Evolutionary conservation across 2,113 vertebrate species (phyloP), one percentile per base, ranked within the genome.

Genomic region (Chamaea fasciata): DNA sequence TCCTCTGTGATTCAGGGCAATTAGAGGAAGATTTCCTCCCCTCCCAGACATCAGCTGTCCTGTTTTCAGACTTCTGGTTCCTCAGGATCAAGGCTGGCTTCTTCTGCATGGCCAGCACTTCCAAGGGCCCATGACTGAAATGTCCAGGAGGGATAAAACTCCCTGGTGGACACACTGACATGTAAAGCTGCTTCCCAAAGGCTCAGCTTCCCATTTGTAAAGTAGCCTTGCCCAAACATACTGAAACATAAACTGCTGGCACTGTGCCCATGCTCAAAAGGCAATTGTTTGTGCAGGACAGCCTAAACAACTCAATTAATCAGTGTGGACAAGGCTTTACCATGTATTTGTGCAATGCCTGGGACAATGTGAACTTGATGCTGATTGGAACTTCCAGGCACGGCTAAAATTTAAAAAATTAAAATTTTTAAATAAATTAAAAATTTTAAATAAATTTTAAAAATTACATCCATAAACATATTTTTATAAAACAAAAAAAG

Each of bases 251-350:
- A 80, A 62, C 67, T 39, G 62, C 74, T 95, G 82, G 74, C 78
- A n/a, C 50, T 14, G 46, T 0, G 17, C 63, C 70, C 75, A 8
- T 2, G 47, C 53, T 74, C 11, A 33, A 39, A 57, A 63, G 46
- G 65, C 7, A 10, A 18, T 90, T 90, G 63, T 83, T 76, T 78
- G 41, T 37, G 65, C 37, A 60, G 62, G 44, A 31, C 44, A 89
- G 80, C 73, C 44, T 15, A 46, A 95, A 89, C 57, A 84, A 64
- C 68, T 35, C 74, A 62, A 42, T 91, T 89, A 81, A 71, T 90
- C 87, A 92, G 4, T 4, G 44, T n/a, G 74, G 57, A 92, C 60
- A 89, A 92, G 46, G 57, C 67, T 94, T 65, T 79, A 39, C 53
- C 57, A 22, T 19, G 9, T 42, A 24, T 69, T 79, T 79, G 27